Base-by-base conservation (phyloP, 2,888 invertebrate genomes). In the Drosophila pullipes region DNA sequence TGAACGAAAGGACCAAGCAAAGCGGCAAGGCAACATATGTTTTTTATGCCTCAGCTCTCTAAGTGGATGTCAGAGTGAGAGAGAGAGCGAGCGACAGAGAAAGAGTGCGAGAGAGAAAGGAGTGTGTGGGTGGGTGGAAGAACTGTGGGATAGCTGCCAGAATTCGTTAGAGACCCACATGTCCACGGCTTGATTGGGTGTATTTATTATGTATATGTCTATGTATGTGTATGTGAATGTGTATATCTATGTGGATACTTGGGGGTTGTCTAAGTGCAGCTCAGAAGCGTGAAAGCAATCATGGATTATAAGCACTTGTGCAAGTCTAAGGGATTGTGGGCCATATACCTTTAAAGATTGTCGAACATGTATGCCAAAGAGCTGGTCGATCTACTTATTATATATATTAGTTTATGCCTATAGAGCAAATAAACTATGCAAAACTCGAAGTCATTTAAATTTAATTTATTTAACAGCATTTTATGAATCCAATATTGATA, bases 11-110 rank as follows among this genome's bases (percentile, higher is more conserved):
- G 71, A 64, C 64, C 58, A 10, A 49, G 37, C 37, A 55, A 37
- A 28, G 30, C 52, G 28, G 57, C 67, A 50, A 57, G 88, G 91
- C 91, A 91, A 91, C 87, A 88, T 88, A 91, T 88, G 87, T 88
- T 88, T 88, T 88, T 88, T 88, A 88, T 91, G 87, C 87, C 90
- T 88, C 73, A 91, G 78, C 88, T 82, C 90, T 87, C 77, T 91
- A 82, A 91, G 86, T 87, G 91, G 86, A 87, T 90, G 87, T 70
- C 72, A 53, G 64, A 22, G n/a, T 11, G 22, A 22, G 22, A 22
- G 22, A 11, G 33, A 58, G 59, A 0, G 3, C 9, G 7, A 9
- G 35, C 4, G 33, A 1, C 1, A 22, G 11, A 22, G 11, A 16
- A 30, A 16, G 30, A 33, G 57, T 35, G 47, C 22, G 22, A 22